phyloP scores from a whole-genome alignment of 2,888 invertebrate genomes.

The Stegana nigrithorax region DNA sequence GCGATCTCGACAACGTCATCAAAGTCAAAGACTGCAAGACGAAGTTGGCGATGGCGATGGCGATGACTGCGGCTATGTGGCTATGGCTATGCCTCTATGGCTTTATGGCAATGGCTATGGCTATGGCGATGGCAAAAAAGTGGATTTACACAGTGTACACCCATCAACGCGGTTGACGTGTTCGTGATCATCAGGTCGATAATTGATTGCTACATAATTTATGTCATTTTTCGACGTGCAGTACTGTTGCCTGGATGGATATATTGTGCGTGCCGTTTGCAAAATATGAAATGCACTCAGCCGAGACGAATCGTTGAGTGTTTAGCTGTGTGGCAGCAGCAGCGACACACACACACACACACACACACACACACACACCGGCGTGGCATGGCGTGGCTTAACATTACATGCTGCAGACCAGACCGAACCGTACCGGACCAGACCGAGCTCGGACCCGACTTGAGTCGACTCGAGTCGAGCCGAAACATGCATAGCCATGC shows the following conservation, averaged over 20 bases:
- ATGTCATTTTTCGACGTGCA: conserved; percentile 54
- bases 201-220: conserved; percentile 65
- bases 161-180: conserved; percentile 28
- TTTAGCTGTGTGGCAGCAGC: neutral
- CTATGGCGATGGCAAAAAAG: neutral
- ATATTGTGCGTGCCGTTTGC: conserved; percentile 62
- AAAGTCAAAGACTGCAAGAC: neutral
- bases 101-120: neutral
- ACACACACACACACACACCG: too few relatives aligned
- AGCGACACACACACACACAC: neutral
- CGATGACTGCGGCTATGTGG: too few relatives aligned
- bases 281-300: conserved; percentile 59
- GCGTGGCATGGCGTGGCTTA: too few relatives aligned
- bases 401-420: too few relatives aligned
- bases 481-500: neutral
- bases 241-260: neutral
- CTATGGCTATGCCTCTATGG: too few relatives aligned
- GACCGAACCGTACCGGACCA: too few relatives aligned
- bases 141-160: too few relatives aligned
- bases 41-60: too few relatives aligned
- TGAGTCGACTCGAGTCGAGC: neutral
- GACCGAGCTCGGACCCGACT: too few relatives aligned
- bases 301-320: conserved; percentile 52
- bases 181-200: conserved; percentile 58
- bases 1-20: conserved; percentile 28